Evolutionary conservation across 2,113 vertebrate species (phyloP).

Genomic region (Aspidoscelis tigris): DNA sequence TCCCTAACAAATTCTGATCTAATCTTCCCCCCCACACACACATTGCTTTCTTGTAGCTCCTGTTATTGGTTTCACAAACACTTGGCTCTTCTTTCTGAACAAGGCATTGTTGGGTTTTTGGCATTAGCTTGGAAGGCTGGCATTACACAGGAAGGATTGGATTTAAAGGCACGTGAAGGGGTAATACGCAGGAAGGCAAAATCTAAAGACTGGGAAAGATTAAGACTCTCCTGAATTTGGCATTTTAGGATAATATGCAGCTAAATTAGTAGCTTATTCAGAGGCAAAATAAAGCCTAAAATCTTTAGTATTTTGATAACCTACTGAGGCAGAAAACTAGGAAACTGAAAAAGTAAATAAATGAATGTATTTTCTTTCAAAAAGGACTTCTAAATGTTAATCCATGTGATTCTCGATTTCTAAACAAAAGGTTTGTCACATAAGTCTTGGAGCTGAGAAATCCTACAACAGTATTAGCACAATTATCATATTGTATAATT

Average conservation of each 20-base stretch:
- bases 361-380: neutral
- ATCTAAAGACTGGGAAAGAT: neutral
- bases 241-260: slow-evolving; percentile 6
- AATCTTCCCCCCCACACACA: slow-evolving; percentile 48
- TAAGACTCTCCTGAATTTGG: fast-evolving
- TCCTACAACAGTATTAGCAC: neutral
- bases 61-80: neutral
- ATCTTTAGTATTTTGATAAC: slow-evolving; percentile 7
- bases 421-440: neutral
- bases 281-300: slow-evolving; percentile 8
- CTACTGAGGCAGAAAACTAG: slow-evolving; percentile 8
- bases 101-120: slow-evolving; percentile 27
- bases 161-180: neutral
- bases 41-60: slow-evolving; percentile 41
- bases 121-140: neutral
- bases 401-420: neutral
- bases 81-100: neutral
- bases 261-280: slow-evolving; percentile 18
- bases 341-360: slow-evolving; percentile 1
- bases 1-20: slow-evolving; percentile 42
- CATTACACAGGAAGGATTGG: slow-evolving; percentile 20
- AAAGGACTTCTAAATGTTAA: neutral
- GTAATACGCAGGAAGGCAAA: slow-evolving; percentile 15
- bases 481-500: neutral
- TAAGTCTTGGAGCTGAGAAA: neutral